Evolutionary conservation across 1,140 invertebrate species (phyloP).

Genomic region (Micrasema minimum): DNA sequence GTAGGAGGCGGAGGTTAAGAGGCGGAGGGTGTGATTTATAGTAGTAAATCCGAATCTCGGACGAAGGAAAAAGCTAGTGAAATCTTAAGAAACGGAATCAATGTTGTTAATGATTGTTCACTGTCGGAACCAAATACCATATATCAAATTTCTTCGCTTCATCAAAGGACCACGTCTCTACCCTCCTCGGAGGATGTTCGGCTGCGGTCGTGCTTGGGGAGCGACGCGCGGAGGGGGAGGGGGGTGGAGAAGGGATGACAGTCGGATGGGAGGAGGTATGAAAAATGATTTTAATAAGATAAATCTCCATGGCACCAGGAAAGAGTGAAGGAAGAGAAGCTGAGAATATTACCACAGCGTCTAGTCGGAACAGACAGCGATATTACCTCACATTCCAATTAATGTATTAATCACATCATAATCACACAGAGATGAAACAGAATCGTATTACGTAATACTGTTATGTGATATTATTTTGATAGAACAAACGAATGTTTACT

Average conservation of each 20-base stretch:
- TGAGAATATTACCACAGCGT: constrained; percentile 34
- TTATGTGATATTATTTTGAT: too few relatives aligned
- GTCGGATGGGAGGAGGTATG: constrained; percentile 42
- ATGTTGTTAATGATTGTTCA: constrained; percentile 18
- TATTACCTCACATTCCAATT: background rate
- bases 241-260: constrained; percentile 2
- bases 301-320: constrained; percentile 43
- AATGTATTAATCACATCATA: background rate
- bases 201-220: constrained; percentile 1
- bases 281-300: constrained; percentile 53
- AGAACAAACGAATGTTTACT: too few relatives aligned
- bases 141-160: constrained; percentile 22
- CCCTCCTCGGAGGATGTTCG: background rate
- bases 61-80: too few relatives aligned
- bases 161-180: constrained; percentile 6
- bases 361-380: background rate
- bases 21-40: too few relatives aligned
- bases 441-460: background rate
- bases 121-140: constrained; percentile 6
- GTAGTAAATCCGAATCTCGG: too few relatives aligned
- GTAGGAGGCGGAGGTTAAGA: too few relatives aligned
- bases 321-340: constrained; percentile 15
- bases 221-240: background rate
- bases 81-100: background rate
- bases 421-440: background rate